Evolutionary conservation across 2,888 invertebrate species (phyloP), one percentile per base, ranked within the genome.

Genomic region (Gerris lacustris): DNA sequence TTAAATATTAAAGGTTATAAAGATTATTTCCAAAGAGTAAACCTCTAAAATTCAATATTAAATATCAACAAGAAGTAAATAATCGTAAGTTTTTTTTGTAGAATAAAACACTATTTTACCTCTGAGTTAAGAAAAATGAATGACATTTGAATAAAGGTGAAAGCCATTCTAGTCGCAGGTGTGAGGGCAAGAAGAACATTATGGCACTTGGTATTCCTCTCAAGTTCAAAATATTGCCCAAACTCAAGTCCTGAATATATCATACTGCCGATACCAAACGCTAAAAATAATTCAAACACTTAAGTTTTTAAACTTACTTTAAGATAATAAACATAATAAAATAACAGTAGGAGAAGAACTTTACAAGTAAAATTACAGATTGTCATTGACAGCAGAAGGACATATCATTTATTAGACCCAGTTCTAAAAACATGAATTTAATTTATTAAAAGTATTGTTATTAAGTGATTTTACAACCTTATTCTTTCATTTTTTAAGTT

Each of bases 121-220:
- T 96, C 94, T 80, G 95, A 94, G 82, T 96, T 96, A 73, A 96
- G 86, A 83, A 97, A 97, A 82, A 97, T 94, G 82, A 97, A 97
- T 82, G 97, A 97, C 88, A 97, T 94, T 82, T 97, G 96, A 78
- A 95, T 91, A 82, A 97, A 96, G 78, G 95, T 96, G 83, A 97
- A 96, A 70, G 92, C 90, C 90, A 96, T 94, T 76, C 95, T 86
- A 0, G 94, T 91, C 6, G 94, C 91, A 0, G 96, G 96, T 5
- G 95, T 93, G 69, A 96, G 82, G 0, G 94, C 95, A 72, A 93
- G 83, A 77, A 96, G 85, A 64, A 95, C 89, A 80, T 94, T 94
- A 82, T 94, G 92, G 79, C 96, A 96, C 79, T 92, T 92, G 31
- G 92, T 91, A 80, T 94, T 90, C 72, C 89, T 85, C 80, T 94